Conservation (phyloP, 2,888 invertebrate genomes). For the Spilosoma lubricipeda region DNA sequence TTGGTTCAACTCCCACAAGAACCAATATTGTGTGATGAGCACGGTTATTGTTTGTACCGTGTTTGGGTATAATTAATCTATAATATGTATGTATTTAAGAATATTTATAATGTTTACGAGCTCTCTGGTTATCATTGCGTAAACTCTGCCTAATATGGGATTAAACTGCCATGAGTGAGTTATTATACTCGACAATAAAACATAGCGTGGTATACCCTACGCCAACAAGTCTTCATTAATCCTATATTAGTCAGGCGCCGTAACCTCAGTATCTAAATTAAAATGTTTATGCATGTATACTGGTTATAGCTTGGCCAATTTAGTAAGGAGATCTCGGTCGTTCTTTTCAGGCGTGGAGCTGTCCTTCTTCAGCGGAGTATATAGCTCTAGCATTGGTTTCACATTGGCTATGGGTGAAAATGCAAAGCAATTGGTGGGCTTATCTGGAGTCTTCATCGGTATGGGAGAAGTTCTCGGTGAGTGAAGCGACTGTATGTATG, state of each 20-base stretch:
- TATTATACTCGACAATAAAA: too few species aligned
- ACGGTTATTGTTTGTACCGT: too few species aligned
- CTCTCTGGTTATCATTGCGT: too few species aligned
- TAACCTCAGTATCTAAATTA: neutral
- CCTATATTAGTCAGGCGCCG: neutral
- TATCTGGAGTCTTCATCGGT: slow-evolving; percentile 98
- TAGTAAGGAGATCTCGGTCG: slow-evolving; percentile 5
- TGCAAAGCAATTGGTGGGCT: slow-evolving; percentile 94
- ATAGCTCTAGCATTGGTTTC: slow-evolving; percentile 96
- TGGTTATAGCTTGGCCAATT: neutral
- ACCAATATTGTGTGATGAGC: too few species aligned
- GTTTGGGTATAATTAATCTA: too few species aligned
- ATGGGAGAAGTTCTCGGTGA: slow-evolving; percentile 96
- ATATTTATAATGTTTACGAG: too few species aligned
- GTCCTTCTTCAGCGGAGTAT: slow-evolving; percentile 98
- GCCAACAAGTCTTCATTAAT: too few species aligned
- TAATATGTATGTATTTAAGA: too few species aligned
- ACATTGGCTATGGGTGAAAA: slow-evolving; percentile 91
- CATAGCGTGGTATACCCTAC: too few species aligned
- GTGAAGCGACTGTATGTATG: slow-evolving; percentile 37
- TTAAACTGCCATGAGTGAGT: too few species aligned
- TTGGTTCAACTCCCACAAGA: too few species aligned
- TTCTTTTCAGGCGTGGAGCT: slow-evolving; percentile 91
- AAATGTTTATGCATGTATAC: neutral
- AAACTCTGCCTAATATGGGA: too few species aligned